Conservation (phyloP, 2,113 vertebrate species). For the Tachysurus fulvidraco region DNA sequence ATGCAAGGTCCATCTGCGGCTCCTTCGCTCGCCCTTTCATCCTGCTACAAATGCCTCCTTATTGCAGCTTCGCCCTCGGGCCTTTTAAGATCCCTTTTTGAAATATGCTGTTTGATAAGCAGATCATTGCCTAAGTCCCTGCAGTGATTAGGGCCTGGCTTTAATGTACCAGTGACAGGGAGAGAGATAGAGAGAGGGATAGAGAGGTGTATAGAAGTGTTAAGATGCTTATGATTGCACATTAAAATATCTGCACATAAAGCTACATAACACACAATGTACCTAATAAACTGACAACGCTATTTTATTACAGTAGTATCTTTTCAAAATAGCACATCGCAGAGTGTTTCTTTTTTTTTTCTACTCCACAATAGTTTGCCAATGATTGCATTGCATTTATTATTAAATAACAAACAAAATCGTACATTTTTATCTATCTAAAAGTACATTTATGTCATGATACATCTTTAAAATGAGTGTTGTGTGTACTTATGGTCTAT, state of each 20-base stretch:
- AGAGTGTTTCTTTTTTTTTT: background rate
- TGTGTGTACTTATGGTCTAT: background rate
- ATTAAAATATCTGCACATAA: background rate
- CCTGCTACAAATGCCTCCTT: constrained; percentile 80
- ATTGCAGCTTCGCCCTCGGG: constrained; percentile 78
- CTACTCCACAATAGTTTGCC: background rate
- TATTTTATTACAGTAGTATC: background rate
- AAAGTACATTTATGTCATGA: background rate
- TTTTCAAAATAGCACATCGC: background rate
- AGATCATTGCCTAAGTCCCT: constrained; percentile 77
- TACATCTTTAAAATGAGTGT: background rate
- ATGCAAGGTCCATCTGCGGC: constrained; percentile 77
- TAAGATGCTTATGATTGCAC: background rate
- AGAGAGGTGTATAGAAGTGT: constrained; percentile 13
- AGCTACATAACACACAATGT: background rate
- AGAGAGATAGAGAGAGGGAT: constrained; percentile 32
- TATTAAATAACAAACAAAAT: background rate
- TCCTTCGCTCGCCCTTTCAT: constrained; percentile 73
- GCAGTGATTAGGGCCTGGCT: constrained; percentile 76
- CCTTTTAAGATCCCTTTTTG: constrained; percentile 80
- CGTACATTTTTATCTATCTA: background rate
- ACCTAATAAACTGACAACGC: background rate
- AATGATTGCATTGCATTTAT: background rate
- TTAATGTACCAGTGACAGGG: constrained; percentile 70
- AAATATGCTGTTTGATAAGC: constrained; percentile 85